Evolutionary conservation across 2,113 vertebrate species (phyloP).

Genomic region (Percina caprodes): DNA sequence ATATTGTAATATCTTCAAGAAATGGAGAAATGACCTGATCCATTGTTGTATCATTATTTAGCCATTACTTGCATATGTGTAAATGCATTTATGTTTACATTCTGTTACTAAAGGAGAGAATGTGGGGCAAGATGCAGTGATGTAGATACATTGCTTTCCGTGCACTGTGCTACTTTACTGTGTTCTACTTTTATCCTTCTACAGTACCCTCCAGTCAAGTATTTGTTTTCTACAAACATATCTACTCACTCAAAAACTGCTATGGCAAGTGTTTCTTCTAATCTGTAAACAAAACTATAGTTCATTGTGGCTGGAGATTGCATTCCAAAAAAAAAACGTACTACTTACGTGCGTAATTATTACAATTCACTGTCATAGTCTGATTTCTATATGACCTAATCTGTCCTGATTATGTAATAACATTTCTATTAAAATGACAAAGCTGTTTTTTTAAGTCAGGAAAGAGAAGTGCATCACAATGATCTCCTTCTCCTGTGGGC

Average conservation of each 20-base stretch:
- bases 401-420: background rate
- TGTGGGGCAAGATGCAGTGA: background rate
- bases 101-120: background rate
- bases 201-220: background rate
- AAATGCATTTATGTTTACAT: background rate
- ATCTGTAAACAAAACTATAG: background rate
- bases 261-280: background rate
- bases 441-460: background rate
- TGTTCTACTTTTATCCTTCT: constrained; percentile 3
- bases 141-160: background rate
- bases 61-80: background rate
- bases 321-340: background rate
- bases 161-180: background rate
- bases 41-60: background rate
- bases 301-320: background rate
- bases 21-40: background rate
- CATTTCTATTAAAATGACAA: background rate
- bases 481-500: background rate
- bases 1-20: background rate
- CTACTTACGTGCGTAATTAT: background rate
- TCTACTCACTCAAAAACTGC: background rate
- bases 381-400: background rate
- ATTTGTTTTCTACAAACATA: background rate
- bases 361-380: background rate
- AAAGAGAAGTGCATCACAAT: constrained; percentile 1